Conservation (phyloP, 2,113 vertebrate species). For the Gymnocephalus cernua region DNA sequence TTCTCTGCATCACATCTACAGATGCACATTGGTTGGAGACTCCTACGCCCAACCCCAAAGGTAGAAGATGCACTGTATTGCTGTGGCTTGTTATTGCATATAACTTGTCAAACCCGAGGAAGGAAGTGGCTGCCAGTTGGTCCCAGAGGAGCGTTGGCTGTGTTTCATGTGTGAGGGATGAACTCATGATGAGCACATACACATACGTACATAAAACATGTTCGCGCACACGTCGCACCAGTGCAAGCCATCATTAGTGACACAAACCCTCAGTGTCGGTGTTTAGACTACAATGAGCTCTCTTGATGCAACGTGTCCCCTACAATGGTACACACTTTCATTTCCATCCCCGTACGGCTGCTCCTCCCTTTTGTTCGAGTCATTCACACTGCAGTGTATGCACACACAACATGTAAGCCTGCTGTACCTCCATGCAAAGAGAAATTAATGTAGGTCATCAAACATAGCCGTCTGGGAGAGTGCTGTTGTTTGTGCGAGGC, state of each 20-base stretch:
- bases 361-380: conserved; percentile 77
- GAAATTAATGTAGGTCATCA: conserved; percentile 85
- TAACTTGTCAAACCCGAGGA: conserved; percentile 51
- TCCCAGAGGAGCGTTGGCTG: conserved; percentile 58
- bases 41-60: conserved; percentile 31
- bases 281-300: conserved; percentile 69
- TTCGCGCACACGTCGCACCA: conserved; percentile 33
- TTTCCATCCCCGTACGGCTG: conserved; percentile 56
- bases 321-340: conserved; percentile 64
- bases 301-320: conserved; percentile 66
- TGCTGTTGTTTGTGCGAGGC: conserved; percentile 73
- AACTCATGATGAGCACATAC: conserved; percentile 42
- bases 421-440: conserved; percentile 76
- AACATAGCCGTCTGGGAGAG: conserved; percentile 75
- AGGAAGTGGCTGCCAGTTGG: conserved; percentile 56
- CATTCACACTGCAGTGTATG: conserved; percentile 77
- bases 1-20: conserved; percentile 50
- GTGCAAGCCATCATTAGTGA: conserved; percentile 54
- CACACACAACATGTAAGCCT: conserved; percentile 76
- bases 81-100: conserved; percentile 46
- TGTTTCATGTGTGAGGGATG: conserved; percentile 61
- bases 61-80: conserved; percentile 12
- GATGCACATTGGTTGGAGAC: conserved; percentile 42
- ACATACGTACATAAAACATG: conserved; percentile 33
- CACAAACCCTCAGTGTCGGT: conserved; percentile 58